Evolutionary conservation across 2,888 invertebrate species (phyloP).

Genomic region (Operophtera brumata): DNA sequence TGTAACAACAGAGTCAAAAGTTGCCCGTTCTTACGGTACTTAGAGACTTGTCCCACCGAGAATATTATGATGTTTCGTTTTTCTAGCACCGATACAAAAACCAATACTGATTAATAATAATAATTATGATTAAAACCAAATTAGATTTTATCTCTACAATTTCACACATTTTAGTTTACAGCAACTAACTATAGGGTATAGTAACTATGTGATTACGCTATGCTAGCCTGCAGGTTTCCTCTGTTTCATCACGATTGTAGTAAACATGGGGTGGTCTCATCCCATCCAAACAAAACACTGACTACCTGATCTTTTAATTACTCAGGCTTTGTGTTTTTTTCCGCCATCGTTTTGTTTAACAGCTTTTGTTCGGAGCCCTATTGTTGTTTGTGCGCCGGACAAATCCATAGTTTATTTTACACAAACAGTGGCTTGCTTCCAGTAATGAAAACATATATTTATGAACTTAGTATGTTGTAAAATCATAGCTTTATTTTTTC

Average conservation of each 20-base stretch:
- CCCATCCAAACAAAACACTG: slow-evolving; percentile 34
- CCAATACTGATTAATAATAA: no score
- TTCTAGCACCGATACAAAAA: not conserved
- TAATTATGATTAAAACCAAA: not conserved
- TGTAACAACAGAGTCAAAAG: no score
- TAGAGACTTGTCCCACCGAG: no score
- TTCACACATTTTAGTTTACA: not conserved
- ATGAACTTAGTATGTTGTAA: not conserved
- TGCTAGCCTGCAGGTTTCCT: not conserved
- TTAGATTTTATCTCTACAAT: not conserved
- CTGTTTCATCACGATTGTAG: not conserved
- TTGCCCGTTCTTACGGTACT: no score
- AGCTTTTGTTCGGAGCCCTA: slow-evolving; percentile 34
- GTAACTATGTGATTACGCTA: no score
- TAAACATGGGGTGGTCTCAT: slow-evolving; percentile 44
- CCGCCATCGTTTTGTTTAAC: slow-evolving; percentile 43
- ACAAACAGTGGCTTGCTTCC: not conserved
- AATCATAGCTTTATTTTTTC: not conserved
- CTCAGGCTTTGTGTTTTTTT: slow-evolving; percentile 47
- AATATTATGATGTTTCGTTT: not conserved
- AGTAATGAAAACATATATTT: slow-evolving; percentile 20
- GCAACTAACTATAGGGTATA: no score
- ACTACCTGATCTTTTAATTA: slow-evolving; percentile 68
- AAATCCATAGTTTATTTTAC: slow-evolving; percentile 26
- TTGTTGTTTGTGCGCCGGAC: slow-evolving; percentile 32